Evolutionary conservation across 2,888 invertebrate genomes (phyloP).

Genomic region (Dilophus febrilis): DNA sequence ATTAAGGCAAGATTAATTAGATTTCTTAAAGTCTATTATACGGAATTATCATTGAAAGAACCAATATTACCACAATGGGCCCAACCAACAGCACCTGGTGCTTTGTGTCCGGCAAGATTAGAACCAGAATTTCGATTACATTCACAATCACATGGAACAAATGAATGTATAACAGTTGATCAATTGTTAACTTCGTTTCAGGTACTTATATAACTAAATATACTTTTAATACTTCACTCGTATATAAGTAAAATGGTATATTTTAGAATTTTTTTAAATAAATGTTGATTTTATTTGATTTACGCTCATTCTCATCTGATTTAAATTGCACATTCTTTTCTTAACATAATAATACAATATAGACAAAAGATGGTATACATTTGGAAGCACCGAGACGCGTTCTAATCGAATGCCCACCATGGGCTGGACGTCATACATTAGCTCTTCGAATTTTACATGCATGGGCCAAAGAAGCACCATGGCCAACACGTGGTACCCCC

Average conservation of each 20-base stretch:
- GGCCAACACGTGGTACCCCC: constrained; percentile 25
- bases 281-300: not conserved
- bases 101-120: constrained; percentile 33
- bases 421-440: constrained; percentile 34
- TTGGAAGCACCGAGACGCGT: constrained; percentile 34
- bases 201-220: constrained; percentile 21
- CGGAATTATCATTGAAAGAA: constrained; percentile 32
- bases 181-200: constrained; percentile 33
- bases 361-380: constrained; percentile 32
- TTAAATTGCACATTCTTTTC: too few species aligned
- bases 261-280: constrained; percentile 3
- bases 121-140: constrained; percentile 32
- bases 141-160: constrained; percentile 20
- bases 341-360: too few species aligned
- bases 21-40: constrained; percentile 32
- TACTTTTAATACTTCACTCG: too few species aligned
- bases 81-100: constrained; percentile 31
- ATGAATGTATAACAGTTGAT: constrained; percentile 24
- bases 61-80: constrained; percentile 33
- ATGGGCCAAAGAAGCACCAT: constrained; percentile 33
- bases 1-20: constrained; percentile 24
- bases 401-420: constrained; percentile 35
- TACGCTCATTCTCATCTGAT: not conserved
- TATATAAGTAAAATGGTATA: too few species aligned
- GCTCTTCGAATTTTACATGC: constrained; percentile 35